These are phyloP conservation scores for Lerema accius DNA, from an alignment of 1,140 invertebrate species.

Conservation along the genomic window DNA sequence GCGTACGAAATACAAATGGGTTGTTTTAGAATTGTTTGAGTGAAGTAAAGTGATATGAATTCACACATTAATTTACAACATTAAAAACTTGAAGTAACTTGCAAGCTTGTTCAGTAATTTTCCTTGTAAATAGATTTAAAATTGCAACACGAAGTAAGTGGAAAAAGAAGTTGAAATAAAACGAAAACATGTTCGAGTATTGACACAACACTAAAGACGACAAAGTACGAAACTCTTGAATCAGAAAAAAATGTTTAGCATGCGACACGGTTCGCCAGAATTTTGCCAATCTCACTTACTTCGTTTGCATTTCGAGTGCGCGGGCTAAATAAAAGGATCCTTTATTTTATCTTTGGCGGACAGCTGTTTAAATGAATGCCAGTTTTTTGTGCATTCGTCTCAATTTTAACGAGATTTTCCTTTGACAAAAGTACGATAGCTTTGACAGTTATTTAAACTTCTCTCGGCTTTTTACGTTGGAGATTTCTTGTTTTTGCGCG, in stretches of 20 bases:
- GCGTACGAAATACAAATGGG: conserved; percentile 25
- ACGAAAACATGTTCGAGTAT: conserved; percentile 7
- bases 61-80: not conserved
- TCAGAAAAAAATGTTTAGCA: conserved; percentile 23
- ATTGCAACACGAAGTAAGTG: not conserved
- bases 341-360: conserved; percentile 64
- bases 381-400: conserved; percentile 62
- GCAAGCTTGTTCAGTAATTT: not conserved
- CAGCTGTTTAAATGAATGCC: conserved; percentile 66
- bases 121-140: not conserved
- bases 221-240: conserved; percentile 31
- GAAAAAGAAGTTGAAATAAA: not conserved
- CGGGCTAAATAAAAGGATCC: conserved; percentile 40
- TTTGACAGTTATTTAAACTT: conserved; percentile 69
- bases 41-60: too few relatives aligned
- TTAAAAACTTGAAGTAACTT: not conserved
- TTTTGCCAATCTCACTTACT: conserved; percentile 55
- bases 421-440: conserved; percentile 57
- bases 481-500: conserved; percentile 44
- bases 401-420: conserved; percentile 63
- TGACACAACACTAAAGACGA: conserved; percentile 19
- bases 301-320: conserved; percentile 64
- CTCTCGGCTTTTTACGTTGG: conserved; percentile 47
- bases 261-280: conserved; percentile 40
- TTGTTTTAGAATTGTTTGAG: too few relatives aligned